phyloP scores from a whole-genome alignment of 2,888 invertebrate genomes.

The Diaphora mendica region DNA sequence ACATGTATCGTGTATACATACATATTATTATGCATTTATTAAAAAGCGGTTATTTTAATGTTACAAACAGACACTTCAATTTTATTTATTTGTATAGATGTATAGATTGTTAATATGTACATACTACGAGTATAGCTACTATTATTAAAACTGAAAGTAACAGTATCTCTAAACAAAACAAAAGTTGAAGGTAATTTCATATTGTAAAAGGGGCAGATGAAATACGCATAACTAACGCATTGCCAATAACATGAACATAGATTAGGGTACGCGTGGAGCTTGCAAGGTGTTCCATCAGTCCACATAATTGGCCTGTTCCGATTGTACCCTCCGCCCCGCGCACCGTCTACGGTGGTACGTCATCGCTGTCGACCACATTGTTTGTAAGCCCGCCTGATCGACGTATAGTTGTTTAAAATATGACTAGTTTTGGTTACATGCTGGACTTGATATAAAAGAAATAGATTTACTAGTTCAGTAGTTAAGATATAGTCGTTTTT shows the following conservation, averaged over 20 bases:
- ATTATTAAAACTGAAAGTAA: not conserved
- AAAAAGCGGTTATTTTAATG: too few species aligned
- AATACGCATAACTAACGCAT: conserved; percentile 15
- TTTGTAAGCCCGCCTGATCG: conserved; percentile 37
- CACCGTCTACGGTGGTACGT: conserved; percentile 30
- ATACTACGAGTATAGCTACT: too few species aligned
- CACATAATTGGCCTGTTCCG: conserved; percentile 77
- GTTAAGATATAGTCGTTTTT: not conserved
- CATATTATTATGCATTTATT: too few species aligned
- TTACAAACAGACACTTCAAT: too few species aligned
- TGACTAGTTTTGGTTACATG: not conserved
- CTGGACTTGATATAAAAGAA: not conserved
- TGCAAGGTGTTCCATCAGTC: conserved; percentile 78
- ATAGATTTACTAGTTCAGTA: not conserved
- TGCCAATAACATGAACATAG: conserved; percentile 33
- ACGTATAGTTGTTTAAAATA: conserved; percentile 18
- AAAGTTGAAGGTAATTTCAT: not conserved
- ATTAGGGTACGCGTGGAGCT: conserved; percentile 51
- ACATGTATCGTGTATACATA: too few species aligned
- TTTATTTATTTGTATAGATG: too few species aligned
- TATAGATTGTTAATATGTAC: too few species aligned
- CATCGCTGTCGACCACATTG: conserved; percentile 48
- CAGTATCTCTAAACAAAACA: not conserved
- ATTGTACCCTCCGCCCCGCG: conserved; percentile 58
- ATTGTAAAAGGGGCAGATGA: not conserved